Base-by-base conservation (phyloP, 1,140 invertebrate species). In the Brachionus koreanus region DNA sequence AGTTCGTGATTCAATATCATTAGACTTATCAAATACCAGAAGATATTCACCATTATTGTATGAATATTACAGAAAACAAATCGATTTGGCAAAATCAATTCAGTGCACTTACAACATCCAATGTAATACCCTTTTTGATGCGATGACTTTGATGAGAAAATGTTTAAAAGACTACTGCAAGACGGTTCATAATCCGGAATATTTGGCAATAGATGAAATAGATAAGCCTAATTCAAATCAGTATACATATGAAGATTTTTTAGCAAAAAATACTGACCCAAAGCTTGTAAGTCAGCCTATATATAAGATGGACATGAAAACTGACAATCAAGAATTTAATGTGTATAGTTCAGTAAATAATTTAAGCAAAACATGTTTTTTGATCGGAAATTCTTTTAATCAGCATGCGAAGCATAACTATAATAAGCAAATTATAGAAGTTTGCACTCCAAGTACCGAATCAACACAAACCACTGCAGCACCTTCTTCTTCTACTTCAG, bases 101-200 rank as follows among this genome's bases (percentile, higher is more conserved):
- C 76, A 79, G 12, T 79, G 76, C n/a, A 79, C 76, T 4, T 79
- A 79, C 29, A 79, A 79, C 29, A 61, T 79, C 0, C 76, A 57
- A 79, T 57, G 76, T 39, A 79, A 79, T 65, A 65, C 49, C 0
- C 25, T 79, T 23, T 79, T 79, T 16, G 76, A 79, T 43, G 76
- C 76, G 2, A 79, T 79, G 76, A 79, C 76, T 35, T 42, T 79
- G 25, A 79, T 79, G 76, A 57, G 49, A 57, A 79, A 79, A 61
- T 79, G 76, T 25, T 42, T 79, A n/a, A 57, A 43, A 57, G 76
- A 79, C n/a, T 65, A 79, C 25, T 63, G 49, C 19, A 33, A 79
- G 16, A 61, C 49, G 5, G 76, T 79, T 9, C 76, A 79, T 25
- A 79, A 79, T 33, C 76, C 76, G 12, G 76, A 79, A 39, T 79